Conservation (phyloP, 2,888 invertebrate genomes). For the Trissolcus japonicus region DNA sequence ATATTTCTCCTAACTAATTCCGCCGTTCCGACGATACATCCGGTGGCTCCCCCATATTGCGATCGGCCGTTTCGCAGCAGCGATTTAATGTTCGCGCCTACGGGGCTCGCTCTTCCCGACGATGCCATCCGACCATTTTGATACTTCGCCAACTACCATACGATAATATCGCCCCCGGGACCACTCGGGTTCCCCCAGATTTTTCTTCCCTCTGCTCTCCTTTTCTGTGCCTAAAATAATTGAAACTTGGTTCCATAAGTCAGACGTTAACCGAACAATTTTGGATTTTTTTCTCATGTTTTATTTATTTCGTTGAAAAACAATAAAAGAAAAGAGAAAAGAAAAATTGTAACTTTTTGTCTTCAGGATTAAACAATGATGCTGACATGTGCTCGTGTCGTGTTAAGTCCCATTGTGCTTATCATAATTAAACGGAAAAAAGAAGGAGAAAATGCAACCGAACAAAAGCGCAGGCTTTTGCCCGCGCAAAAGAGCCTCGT, state of each 20-base stretch:
- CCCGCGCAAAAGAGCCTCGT: slow-evolving; percentile 33
- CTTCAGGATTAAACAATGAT: neutral
- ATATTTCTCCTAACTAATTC: slow-evolving; percentile 48
- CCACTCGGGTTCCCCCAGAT: slow-evolving; percentile 13
- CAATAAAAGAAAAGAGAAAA: neutral
- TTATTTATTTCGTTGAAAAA: neutral
- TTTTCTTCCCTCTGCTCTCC: neutral
- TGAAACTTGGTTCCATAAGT: slow-evolving; percentile 9
- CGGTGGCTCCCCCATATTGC: slow-evolving; percentile 40
- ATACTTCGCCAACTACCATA: slow-evolving; percentile 63
- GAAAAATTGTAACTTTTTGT: slow-evolving; percentile 16
- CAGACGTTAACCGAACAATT: neutral
- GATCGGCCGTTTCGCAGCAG: slow-evolving; percentile 39
- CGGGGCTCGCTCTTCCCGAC: slow-evolving; percentile 54
- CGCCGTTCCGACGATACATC: slow-evolving; percentile 32
- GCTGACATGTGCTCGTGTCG: slow-evolving; percentile 13
- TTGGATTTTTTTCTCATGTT: neutral
- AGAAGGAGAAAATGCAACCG: neutral
- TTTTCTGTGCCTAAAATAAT: slow-evolving; percentile 26
- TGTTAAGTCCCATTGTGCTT: slow-evolving; percentile 44
- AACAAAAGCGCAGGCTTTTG: slow-evolving; percentile 10
- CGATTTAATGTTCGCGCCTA: slow-evolving; percentile 62
- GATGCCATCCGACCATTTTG: slow-evolving; percentile 67
- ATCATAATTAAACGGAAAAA: slow-evolving; percentile 51
- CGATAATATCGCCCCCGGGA: slow-evolving; percentile 59